Conservation (phyloP, 2,113 vertebrate genomes). For the Clupea harengus region DNA sequence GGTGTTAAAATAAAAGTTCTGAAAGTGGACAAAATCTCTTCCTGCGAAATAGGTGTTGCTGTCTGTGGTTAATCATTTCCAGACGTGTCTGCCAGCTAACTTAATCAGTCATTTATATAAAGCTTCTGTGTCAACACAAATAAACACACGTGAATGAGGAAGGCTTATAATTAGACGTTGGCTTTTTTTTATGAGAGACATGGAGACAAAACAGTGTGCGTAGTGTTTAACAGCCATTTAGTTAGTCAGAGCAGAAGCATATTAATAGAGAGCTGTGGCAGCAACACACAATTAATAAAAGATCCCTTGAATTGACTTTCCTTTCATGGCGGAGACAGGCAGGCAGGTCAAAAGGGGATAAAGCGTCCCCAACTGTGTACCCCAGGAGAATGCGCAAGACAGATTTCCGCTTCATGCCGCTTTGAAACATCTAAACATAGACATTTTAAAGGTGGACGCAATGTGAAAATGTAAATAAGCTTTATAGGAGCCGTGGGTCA, state of each 20-base stretch:
- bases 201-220: slow-evolving; percentile 56
- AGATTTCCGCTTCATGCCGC: slow-evolving; percentile 53
- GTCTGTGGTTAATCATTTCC: slow-evolving; percentile 35
- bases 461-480: slow-evolving; percentile 84
- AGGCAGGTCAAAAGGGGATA: slow-evolving; percentile 55
- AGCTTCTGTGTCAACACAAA: slow-evolving; percentile 57
- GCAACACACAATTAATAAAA: slow-evolving; percentile 62
- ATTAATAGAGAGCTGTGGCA: slow-evolving; percentile 61
- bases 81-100: slow-evolving; percentile 51
- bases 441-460: slow-evolving; percentile 67
- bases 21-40: slow-evolving; percentile 56
- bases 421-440: slow-evolving; percentile 73
- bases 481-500: slow-evolving; percentile 77
- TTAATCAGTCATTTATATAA: slow-evolving; percentile 57
- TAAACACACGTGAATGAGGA: slow-evolving; percentile 56
- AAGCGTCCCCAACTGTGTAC: slow-evolving; percentile 49
- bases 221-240: slow-evolving; percentile 57
- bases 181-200: slow-evolving; percentile 47
- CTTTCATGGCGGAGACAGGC: slow-evolving; percentile 49
- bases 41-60: slow-evolving; percentile 11
- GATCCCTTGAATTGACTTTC: slow-evolving; percentile 55
- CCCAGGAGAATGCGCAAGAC: slow-evolving; percentile 49
- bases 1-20: slow-evolving; percentile 43
- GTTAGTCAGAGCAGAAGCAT: slow-evolving; percentile 51
- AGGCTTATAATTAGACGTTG: slow-evolving; percentile 34